Conservation (phyloP, 92 coral and sea anemone genomes). For the Anthopleura xanthogrammica region DNA sequence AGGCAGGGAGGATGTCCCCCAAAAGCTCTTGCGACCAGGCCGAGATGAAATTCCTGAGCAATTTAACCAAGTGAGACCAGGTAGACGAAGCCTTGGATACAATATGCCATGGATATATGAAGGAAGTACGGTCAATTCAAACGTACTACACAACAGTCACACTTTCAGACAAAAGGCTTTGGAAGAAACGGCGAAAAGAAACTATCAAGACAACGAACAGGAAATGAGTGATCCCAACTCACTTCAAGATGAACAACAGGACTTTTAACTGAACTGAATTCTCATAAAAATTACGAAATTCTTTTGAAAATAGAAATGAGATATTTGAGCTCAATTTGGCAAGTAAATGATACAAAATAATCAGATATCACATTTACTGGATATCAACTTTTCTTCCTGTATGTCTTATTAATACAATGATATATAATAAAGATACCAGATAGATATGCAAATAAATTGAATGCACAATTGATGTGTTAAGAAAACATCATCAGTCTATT, state of each 20-base stretch:
- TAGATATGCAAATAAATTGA: constrained; percentile 6
- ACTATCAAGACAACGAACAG: neutral
- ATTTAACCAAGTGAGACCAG: constrained; percentile 18
- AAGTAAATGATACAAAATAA: neutral
- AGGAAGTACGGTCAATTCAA: constrained; percentile 28
- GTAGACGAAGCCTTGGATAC: constrained; percentile 27
- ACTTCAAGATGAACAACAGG: constrained; percentile 13
- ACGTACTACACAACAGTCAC: constrained; percentile 23
- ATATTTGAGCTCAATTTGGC: neutral
- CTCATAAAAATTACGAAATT: neutral
- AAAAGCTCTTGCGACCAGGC: constrained; percentile 22
- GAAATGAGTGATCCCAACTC: constrained; percentile 21
- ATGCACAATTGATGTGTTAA: neutral
- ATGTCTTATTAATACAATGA: neutral
- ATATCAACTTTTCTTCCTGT: neutral
- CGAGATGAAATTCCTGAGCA: constrained; percentile 11
- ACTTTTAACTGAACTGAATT: constrained; percentile 20
- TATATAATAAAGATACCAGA: neutral
- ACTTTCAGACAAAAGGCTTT: constrained; percentile 42
- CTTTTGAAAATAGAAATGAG: neutral
- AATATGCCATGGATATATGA: constrained; percentile 45
- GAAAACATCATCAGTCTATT: neutral
- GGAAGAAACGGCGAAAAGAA: constrained; percentile 10
- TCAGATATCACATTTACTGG: neutral
- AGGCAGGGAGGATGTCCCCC: constrained; percentile 30